Conservation (phyloP, 2,797 vertebrate genomes). For the Meriones psammophilus region DNA sequence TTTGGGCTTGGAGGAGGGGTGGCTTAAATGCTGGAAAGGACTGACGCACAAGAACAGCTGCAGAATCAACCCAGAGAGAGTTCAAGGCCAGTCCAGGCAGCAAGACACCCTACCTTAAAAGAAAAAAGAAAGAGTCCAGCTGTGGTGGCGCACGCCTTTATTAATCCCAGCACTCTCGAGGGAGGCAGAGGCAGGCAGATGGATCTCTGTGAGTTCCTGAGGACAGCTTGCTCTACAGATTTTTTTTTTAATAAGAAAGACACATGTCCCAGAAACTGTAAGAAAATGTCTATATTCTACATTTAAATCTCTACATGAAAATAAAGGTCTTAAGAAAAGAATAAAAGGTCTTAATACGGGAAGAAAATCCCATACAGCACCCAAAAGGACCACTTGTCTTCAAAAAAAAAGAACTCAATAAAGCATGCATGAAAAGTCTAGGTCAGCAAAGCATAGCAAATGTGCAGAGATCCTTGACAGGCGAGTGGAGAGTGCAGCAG, state of each 20-base stretch:
- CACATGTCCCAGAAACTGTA: not conserved
- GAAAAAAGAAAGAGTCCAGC: no score
- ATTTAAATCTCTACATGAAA: not conserved
- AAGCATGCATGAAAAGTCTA: not conserved
- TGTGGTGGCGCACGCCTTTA: no score
- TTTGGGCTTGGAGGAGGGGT: not conserved
- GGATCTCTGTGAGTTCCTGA: no score
- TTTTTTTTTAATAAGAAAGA: not conserved
- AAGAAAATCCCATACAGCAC: not conserved
- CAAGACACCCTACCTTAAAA: not conserved
- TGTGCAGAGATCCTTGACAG: not conserved
- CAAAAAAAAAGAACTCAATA: not conserved
- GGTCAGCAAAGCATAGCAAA: not conserved
- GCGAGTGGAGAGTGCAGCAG: fast-evolving
- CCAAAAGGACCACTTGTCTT: not conserved
- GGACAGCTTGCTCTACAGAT: no score
- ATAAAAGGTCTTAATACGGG: not conserved
- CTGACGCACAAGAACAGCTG: not conserved
- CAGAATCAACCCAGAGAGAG: no score
- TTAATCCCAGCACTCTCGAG: no score
- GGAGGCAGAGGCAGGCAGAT: no score
- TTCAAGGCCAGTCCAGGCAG: not conserved
- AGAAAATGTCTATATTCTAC: not conserved
- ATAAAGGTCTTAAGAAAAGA: not conserved
- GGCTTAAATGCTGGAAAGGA: not conserved